These are phyloP conservation scores for Xenus cinereus DNA, from an alignment of 2,113 vertebrate species.

Conservation along the genomic window DNA sequence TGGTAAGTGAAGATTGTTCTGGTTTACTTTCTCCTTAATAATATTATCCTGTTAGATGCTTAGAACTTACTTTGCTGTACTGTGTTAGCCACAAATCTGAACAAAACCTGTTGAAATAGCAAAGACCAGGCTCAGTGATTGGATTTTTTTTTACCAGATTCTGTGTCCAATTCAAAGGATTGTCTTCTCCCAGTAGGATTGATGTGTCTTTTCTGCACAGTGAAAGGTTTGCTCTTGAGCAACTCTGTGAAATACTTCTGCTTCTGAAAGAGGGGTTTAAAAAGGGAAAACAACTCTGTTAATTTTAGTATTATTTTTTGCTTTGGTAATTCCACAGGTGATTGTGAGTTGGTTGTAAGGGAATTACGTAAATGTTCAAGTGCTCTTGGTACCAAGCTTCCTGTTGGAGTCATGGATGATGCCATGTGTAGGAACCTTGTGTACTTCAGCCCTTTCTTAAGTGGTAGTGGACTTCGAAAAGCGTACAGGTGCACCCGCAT, in stretches of 20 bases:
- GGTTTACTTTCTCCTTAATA: conserved; percentile 53
- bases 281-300: background rate
- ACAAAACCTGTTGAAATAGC: conserved; percentile 28
- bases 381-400: background rate
- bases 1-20: conserved; percentile 78
- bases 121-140: conserved; percentile 26
- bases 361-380: background rate
- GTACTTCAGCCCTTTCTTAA: background rate
- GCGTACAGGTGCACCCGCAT: background rate
- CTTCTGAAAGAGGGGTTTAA: background rate
- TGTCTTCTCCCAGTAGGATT: background rate
- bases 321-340: background rate
- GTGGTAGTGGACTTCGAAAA: background rate
- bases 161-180: conserved; percentile 23
- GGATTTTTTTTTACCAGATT: conserved; percentile 11
- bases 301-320: background rate
- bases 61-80: conserved; percentile 40
- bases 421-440: background rate
- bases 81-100: conserved; percentile 45
- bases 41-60: conserved; percentile 53
- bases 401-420: background rate
- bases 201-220: conserved; percentile 26
- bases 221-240: conserved; percentile 25
- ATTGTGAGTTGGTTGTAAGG: background rate
- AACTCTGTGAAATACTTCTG: conserved; percentile 1